Conservation (phyloP, 2,888 invertebrate genomes). For the Hirtodrosophila confusa region DNA sequence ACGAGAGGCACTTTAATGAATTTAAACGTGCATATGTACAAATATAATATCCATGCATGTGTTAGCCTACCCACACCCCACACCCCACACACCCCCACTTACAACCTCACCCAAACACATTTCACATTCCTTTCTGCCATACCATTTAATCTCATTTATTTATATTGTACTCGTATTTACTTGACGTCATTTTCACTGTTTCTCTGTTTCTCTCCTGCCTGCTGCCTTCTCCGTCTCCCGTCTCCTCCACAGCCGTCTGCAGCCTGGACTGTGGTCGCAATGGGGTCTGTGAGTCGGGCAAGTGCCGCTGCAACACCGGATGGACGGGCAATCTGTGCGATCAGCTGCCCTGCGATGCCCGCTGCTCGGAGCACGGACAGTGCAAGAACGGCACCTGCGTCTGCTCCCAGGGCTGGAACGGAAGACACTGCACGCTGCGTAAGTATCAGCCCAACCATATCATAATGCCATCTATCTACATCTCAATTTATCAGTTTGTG, state of each 20-base stretch:
- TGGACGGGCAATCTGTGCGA: constrained; percentile 98
- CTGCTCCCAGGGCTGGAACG: constrained; percentile 99
- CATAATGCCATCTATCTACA: too few relatives aligned
- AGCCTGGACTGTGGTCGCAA: constrained; percentile 96
- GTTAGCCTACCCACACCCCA: constrained; percentile 13
- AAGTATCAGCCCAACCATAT: constrained; percentile 84
- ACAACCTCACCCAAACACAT: neutral
- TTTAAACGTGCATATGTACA: constrained; percentile 57
- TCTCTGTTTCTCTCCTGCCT: constrained; percentile 5
- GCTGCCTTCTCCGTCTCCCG: too few relatives aligned
- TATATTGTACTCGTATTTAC: constrained; percentile 16
- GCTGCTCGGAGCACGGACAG: constrained; percentile 97
- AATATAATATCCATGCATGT: constrained; percentile 19
- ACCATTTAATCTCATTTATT: constrained; percentile 16
- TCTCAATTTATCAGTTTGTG: too few relatives aligned
- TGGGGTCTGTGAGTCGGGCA: constrained; percentile 96
- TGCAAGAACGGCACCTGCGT: constrained; percentile 99
- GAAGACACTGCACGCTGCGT: constrained; percentile 98
- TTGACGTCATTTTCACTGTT: constrained; percentile 13
- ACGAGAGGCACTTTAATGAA: constrained; percentile 54
- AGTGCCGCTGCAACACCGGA: constrained; percentile 95
- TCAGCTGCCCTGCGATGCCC: constrained; percentile 94
- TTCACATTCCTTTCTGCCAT: constrained; percentile 3
- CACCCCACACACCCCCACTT: too few relatives aligned
- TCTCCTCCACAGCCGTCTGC: constrained; percentile 91